A percentile compares a stretch with the other conserved stretches of the same genome.
Evolutionary conservation across 2,113 vertebrate species (phyloP).

Genomic region (Phaethon lepturus): DNA sequence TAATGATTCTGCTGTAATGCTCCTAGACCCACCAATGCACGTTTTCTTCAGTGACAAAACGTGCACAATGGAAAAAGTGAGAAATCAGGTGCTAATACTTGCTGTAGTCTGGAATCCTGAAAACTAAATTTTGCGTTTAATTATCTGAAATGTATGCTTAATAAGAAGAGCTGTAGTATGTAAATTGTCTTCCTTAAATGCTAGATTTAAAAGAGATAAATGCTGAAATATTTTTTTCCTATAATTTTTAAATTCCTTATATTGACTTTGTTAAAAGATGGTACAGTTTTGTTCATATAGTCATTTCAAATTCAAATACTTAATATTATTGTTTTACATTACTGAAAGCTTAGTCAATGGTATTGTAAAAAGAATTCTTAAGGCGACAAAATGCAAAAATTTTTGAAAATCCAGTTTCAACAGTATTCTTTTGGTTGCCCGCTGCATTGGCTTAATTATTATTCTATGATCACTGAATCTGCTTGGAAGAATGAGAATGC

Average conservation of each 20-base stretch:
- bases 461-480: neutral
- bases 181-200: neutral
- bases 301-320: neutral
- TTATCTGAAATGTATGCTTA: neutral
- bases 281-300: neutral
- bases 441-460: neutral
- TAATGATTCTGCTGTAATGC: neutral
- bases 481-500: neutral
- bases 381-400: neutral
- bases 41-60: neutral
- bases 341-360: neutral
- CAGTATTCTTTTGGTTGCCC: neutral
- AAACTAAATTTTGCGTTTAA: neutral
- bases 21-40: neutral
- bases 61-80: neutral
- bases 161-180: neutral
- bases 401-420: neutral
- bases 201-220: neutral
- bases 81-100: neutral
- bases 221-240: neutral
- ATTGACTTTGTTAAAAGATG: neutral
- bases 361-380: neutral
- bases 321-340: neutral
- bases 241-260: neutral
- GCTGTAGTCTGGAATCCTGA: neutral